A percentile compares a stretch with the other conserved stretches of the same genome.
phyloP scores from a whole-genome alignment of 2,113 vertebrate species.

The Ploceus nigricollis region DNA sequence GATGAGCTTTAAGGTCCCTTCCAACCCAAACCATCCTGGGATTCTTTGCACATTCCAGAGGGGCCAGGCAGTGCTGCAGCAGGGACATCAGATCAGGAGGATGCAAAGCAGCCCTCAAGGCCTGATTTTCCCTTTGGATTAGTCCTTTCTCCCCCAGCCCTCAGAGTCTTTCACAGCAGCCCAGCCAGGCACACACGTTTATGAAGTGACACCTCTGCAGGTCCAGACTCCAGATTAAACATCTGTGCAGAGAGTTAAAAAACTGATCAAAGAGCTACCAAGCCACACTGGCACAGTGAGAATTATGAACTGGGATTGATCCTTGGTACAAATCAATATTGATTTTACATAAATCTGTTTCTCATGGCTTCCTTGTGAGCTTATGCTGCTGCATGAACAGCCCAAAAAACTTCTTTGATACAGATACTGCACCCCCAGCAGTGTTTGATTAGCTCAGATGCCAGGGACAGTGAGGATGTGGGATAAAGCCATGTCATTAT shows the following conservation, averaged over 20 bases:
- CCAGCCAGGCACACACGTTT: rapidly evolving
- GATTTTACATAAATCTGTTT: conserved; percentile 29
- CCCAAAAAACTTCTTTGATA: not conserved
- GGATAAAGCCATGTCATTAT: not conserved
- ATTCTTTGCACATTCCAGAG: rapidly evolving
- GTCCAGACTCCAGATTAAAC: not conserved
- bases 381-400: not conserved
- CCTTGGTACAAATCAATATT: conserved; percentile 43
- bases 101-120: not conserved
- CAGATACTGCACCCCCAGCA: not conserved
- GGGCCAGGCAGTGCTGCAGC: not conserved
- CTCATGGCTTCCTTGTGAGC: not conserved
- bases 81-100: rapidly evolving
- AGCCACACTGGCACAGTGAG: not conserved
- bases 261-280: not conserved
- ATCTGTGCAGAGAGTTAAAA: not conserved
- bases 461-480: not conserved
- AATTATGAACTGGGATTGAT: conserved; percentile 59
- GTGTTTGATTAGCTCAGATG: not conserved
- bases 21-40: not conserved
- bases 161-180: not conserved
- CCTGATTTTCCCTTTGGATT: not conserved
- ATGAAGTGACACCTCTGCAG: not conserved
- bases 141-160: not conserved
- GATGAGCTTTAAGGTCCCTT: not conserved